Evolutionary conservation across 1,140 invertebrate species (phyloP).

Genomic region (Eciton burchellii): DNA sequence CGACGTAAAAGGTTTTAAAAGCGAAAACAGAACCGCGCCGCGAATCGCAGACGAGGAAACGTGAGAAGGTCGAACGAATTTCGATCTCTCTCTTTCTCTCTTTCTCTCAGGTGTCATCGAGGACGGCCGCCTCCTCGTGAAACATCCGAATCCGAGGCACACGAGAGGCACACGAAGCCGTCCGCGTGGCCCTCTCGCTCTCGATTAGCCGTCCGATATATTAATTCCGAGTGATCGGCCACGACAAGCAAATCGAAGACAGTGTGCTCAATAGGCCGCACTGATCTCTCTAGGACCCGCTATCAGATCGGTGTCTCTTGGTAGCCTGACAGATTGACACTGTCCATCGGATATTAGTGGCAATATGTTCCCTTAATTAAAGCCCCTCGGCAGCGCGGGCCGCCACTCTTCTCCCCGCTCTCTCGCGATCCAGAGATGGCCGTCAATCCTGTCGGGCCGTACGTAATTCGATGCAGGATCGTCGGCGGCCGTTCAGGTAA

Average conservation of each 20-base stretch:
- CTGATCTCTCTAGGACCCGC: conserved; percentile 72
- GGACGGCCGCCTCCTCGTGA: background rate
- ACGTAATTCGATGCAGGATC: conserved; percentile 63
- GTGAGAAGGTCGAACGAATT: conserved; percentile 19
- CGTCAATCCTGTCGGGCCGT: conserved; percentile 68
- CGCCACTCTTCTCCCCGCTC: background rate
- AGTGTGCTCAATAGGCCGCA: conserved; percentile 80
- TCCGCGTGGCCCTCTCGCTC: conserved; percentile 60
- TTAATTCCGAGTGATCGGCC: conserved; percentile 82
- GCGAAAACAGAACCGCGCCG: background rate
- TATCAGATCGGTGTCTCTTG: conserved; percentile 80
- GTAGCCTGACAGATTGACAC: conserved; percentile 83
- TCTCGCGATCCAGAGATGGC: conserved; percentile 64
- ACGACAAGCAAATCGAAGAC: conserved; percentile 83
- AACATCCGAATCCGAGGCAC: conserved; percentile 9
- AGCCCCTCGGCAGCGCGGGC: conserved; percentile 62
- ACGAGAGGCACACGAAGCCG: conserved; percentile 61
- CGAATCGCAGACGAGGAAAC: conserved; percentile 8
- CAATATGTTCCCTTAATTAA: conserved; percentile 85
- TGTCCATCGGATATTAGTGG: conserved; percentile 83
- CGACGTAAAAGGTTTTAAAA: background rate
- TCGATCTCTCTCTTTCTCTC: too few relatives aligned
- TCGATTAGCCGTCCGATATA: conserved; percentile 73
- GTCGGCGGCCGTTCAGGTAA: conserved; percentile 33
- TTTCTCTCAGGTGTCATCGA: conserved; percentile 21